These are phyloP conservation scores for Geotria australis DNA, from an alignment of 2,797 vertebrate species.

Conservation along the genomic window DNA sequence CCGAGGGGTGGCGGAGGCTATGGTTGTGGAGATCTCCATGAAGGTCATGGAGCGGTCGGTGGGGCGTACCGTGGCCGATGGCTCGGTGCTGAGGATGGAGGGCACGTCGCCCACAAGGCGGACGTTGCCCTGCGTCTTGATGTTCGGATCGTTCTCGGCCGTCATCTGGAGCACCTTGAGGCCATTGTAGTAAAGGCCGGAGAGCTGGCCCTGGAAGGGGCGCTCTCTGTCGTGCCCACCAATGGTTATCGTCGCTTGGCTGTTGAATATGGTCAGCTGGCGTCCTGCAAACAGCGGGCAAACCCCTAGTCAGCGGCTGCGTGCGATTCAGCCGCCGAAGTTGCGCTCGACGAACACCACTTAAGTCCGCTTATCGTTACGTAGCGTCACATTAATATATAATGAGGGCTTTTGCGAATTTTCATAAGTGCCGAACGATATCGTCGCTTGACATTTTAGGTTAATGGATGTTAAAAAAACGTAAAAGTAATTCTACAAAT, in stretches of 20 bases:
- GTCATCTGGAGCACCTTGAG: conserved; percentile 92
- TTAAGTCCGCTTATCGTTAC: no score
- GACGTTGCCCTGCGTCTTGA: conserved; percentile 83
- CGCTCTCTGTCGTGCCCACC: conserved; percentile 62
- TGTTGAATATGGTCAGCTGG: conserved; percentile 98
- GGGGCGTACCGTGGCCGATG: conserved; percentile 42
- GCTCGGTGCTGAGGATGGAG: conserved; percentile 17
- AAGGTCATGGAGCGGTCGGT: conserved; percentile 77
- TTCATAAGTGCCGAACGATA: no score
- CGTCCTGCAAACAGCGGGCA: conserved; percentile 31
- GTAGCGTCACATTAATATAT: no score
- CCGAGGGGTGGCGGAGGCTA: conserved; percentile 79
- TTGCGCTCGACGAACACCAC: no score
- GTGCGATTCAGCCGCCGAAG: no score
- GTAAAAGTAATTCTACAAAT: no score
- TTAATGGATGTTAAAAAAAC: no score
- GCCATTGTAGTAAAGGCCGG: conserved; percentile 89
- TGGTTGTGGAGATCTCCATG: conserved; percentile 82
- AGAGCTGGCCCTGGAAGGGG: conserved; percentile 86
- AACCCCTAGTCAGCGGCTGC: no score
- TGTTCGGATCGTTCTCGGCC: conserved; percentile 57
- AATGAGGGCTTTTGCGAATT: no score
- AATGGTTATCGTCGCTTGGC: conserved; percentile 72
- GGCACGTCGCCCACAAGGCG: conserved; percentile 73
- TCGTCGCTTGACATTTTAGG: no score